Base-by-base conservation (phyloP, 2,113 vertebrate species). In the Macquaria ambigua region DNA sequence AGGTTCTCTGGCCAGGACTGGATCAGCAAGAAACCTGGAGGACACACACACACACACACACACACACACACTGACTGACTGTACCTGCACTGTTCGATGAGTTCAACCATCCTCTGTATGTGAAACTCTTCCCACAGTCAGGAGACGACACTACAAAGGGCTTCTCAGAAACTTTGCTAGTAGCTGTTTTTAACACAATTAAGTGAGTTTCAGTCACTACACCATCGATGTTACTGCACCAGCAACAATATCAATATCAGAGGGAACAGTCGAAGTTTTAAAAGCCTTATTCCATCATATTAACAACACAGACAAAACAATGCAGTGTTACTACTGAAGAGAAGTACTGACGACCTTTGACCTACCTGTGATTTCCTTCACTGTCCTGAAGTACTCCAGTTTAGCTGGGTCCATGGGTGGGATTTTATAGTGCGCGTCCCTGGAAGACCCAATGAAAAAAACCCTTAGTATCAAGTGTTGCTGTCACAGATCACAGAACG, bases 321-420 rank as follows among this genome's bases (percentile, higher is more conserved):
- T n/a, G 9, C 53, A 56, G 23, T 2, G 56, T 58, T 5, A 11
- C 55, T 12, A 15, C 11, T 21, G 18, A 21, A 73, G 70, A 41
- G 16, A 46, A 28, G 12, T 23, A 12, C n/a, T 25, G 46, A 21
- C 25, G 28, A 48, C 1, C 31, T 85, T 34, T 31, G 64, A 80
- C 93, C 46, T 81, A 99, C 98, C 98, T 92, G 98, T 96, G 92
- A 99, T 99, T 93, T 99, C 98, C 91, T 96, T 97, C 6, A 99
- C 96, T 0, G 97, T 97, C 92, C 94, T 97, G 83, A 99, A 97
- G 85, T 97, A 96, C 43, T 97, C 95, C 90, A 99, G 58, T 63
- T 98, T 97, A 31, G 84, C 92, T 0, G 95, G 96, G 23, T 97
- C 95, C 92, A 99, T 95, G 68, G 95, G 94, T 0, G 94, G 88